phyloP scores from a whole-genome alignment of 2,113 vertebrate species.

The Mastomys natalensis region DNA sequence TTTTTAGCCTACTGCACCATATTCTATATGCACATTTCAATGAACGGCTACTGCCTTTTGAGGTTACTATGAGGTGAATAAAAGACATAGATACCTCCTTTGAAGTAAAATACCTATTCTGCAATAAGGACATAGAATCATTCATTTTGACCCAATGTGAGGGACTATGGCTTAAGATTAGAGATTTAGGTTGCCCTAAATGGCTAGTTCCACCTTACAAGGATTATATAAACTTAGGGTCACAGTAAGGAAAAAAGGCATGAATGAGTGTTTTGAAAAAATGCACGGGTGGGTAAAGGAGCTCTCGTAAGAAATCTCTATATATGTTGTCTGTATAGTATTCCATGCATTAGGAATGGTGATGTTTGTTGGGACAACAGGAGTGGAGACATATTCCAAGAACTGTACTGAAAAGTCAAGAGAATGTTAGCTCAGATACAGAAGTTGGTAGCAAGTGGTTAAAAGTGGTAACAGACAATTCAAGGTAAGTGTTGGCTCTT shows the following conservation, averaged over 20 bases:
- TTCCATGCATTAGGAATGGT: not conserved
- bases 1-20: not conserved
- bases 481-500: not conserved
- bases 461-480: not conserved
- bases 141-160: not conserved
- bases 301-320: not conserved
- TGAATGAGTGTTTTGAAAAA: not conserved
- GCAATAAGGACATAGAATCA: not conserved
- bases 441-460: not conserved
- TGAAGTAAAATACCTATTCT: not conserved
- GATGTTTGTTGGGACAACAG: not conserved
- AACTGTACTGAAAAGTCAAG: not conserved
- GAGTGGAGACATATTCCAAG: not conserved
- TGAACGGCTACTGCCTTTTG: not conserved
- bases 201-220: not conserved
- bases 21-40: slow-evolving; percentile 33
- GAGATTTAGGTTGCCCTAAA: not conserved
- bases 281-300: not conserved
- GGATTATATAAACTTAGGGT: not conserved
- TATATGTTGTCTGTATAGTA: not conserved
- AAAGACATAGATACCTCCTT: slow-evolving; percentile 3
- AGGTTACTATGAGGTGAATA: not conserved
- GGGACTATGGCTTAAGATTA: not conserved
- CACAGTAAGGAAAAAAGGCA: not conserved
- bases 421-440: not conserved